Evolutionary conservation across 2,888 invertebrate species (phyloP).

Genomic region (Melipona bicolor): DNA sequence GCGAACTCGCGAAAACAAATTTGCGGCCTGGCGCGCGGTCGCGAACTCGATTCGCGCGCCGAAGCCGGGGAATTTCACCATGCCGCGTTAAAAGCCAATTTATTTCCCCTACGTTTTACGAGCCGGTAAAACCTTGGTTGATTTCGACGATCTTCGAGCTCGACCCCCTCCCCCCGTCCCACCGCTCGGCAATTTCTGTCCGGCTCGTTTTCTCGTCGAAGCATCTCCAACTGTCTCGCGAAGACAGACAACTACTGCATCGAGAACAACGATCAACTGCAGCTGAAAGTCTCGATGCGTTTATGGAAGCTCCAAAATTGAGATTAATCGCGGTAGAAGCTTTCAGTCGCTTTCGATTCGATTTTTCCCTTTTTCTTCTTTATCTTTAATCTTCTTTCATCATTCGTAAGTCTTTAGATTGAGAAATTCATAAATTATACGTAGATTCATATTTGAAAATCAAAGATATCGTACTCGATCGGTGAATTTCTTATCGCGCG

Average conservation of each 20-base stretch:
- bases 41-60: neutral
- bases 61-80: neutral
- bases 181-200: slow-evolving; percentile 22
- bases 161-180: too few relatives aligned
- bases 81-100: slow-evolving; percentile 12
- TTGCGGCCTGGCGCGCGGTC: neutral
- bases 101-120: neutral
- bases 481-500: neutral
- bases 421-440: too few relatives aligned
- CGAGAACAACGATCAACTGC: neutral
- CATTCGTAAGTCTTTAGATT: neutral
- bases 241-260: neutral
- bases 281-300: neutral
- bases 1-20: slow-evolving; percentile 16
- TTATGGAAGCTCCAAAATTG: neutral
- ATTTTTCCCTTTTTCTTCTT: neutral
- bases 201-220: neutral
- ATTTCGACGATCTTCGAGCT: slow-evolving; percentile 6
- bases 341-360: neutral
- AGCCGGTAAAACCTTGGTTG: slow-evolving; percentile 21
- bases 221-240: neutral
- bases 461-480: neutral
- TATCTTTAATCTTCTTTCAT: neutral
- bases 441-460: neutral
- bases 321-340: neutral